Base-by-base conservation (phyloP, 2,797 vertebrate species). In the Sciurus carolinensis region DNA sequence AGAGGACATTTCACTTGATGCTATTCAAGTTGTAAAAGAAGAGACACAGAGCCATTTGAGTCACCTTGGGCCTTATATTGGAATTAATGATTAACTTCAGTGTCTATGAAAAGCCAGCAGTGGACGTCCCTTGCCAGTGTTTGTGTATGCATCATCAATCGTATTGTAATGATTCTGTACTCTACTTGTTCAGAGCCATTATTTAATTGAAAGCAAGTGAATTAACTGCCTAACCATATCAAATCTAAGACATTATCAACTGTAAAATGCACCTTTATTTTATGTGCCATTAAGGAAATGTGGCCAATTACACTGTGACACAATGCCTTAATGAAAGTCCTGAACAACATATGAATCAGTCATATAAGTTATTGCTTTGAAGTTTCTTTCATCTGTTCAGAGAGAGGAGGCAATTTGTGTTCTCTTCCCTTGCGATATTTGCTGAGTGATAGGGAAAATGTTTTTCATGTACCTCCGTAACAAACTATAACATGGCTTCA, bases 341-440 rank as follows among this genome's bases (percentile, higher is more conserved):
- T 91, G 83, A 95, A 71, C 20, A 87, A 80, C 88, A 59, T 54
- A 39, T 24, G 39, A 85, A 52, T 95, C 36, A 77, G n/a, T 90
- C 76, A 62, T 75, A 9, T 64, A 86, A 69, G n/a, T 77, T 83
- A 87, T 3, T 59, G 80, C 81, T 94, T 91, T 87, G 87, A 97
- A 84, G 96, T 95, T 87, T 93, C 90, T 95, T 86, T 93, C 71
- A 30, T 90, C 54, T 93, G 69, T 91, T 94, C 84, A 84, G 42
- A 93, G 30, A 90, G 44, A 59, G 69, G 57, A 95, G 18, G 62
- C 67, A 85, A 72, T 93, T 85, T 91, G 86, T 22, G 2, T 95
- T 95, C 39, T 75, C 75, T 96, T 91, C 62, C 64, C 33, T 52
- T 69, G 73, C 42, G 88, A 47, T 96, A 47, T 92, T 87, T 90